phyloP scores from a whole-genome alignment of 2,797 vertebrate genomes.

The Girardinus metallicus region DNA sequence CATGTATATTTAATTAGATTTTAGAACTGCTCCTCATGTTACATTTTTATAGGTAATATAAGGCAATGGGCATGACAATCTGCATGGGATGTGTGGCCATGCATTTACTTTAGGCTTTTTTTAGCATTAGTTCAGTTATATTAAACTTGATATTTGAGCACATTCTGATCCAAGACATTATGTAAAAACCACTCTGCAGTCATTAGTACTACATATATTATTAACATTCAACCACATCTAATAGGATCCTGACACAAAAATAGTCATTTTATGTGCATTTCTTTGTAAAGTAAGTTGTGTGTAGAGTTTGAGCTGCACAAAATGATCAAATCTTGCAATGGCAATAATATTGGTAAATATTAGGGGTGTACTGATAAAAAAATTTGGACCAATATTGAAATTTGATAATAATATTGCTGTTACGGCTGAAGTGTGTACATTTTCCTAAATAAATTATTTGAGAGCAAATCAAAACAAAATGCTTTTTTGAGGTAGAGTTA shows the following conservation, averaged over 20 bases:
- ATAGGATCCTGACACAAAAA: neutral
- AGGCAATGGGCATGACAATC: neutral
- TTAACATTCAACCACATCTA: neutral
- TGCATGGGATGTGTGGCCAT: neutral
- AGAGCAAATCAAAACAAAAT: too few relatives aligned
- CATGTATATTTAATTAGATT: conserved; percentile 15
- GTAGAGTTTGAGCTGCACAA: neutral
- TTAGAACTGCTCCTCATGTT: neutral
- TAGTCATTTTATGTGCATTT: neutral
- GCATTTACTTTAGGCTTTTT: neutral
- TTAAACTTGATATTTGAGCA: neutral
- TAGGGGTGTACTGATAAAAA: too few relatives aligned
- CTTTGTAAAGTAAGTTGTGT: neutral
- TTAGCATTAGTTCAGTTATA: conserved; percentile 6
- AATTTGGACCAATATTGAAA: too few relatives aligned
- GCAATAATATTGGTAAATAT: neutral
- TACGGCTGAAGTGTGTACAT: too few relatives aligned
- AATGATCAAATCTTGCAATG: neutral
- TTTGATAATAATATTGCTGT: too few relatives aligned
- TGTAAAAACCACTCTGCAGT: neutral
- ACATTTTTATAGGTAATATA: conserved; percentile 5
- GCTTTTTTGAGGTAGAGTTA: too few relatives aligned
- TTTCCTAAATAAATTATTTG: too few relatives aligned
- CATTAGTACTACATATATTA: neutral
- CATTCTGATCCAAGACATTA: neutral